Evolutionary conservation across 2,888 invertebrate genomes (phyloP).

Genomic region (Parnassius apollo): DNA sequence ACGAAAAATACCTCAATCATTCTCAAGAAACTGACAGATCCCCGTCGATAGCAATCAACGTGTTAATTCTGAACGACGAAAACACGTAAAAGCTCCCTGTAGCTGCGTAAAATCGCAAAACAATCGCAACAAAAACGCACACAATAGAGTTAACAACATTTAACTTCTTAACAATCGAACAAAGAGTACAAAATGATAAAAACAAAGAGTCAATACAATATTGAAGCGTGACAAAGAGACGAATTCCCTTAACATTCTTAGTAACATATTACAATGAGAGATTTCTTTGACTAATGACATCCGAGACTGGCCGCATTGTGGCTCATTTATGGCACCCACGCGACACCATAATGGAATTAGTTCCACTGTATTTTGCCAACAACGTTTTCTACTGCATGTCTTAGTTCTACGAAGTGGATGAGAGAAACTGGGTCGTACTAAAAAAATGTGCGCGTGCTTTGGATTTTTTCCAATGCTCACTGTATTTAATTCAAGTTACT

Average conservation of each 20-base stretch:
- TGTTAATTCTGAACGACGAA: conserved; percentile 64
- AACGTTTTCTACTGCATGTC: conserved; percentile 47
- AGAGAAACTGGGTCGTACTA: conserved; percentile 57
- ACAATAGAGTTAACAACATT: conserved; percentile 74
- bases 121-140: conserved; percentile 48
- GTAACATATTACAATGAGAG: conserved; percentile 58
- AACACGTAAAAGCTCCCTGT: conserved; percentile 50
- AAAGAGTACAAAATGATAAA: conserved; percentile 63
- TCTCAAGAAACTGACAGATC: conserved; percentile 50
- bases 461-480: background rate
- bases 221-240: conserved; percentile 48
- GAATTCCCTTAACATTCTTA: conserved; percentile 57
- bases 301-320: conserved; percentile 68
- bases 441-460: conserved; percentile 72
- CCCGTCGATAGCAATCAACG: conserved; percentile 73
- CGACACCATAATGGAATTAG: conserved; percentile 76
- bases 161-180: conserved; percentile 77
- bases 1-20: conserved; percentile 47
- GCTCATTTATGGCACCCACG: conserved; percentile 76
- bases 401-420: conserved; percentile 62
- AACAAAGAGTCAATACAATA: conserved; percentile 61
- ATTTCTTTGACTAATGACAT: conserved; percentile 67
- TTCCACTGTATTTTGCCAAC: conserved; percentile 76
- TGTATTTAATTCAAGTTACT: background rate
- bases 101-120: conserved; percentile 60